phyloP scores from a whole-genome alignment of 2,888 invertebrate species.

The Melieria omissa region DNA sequence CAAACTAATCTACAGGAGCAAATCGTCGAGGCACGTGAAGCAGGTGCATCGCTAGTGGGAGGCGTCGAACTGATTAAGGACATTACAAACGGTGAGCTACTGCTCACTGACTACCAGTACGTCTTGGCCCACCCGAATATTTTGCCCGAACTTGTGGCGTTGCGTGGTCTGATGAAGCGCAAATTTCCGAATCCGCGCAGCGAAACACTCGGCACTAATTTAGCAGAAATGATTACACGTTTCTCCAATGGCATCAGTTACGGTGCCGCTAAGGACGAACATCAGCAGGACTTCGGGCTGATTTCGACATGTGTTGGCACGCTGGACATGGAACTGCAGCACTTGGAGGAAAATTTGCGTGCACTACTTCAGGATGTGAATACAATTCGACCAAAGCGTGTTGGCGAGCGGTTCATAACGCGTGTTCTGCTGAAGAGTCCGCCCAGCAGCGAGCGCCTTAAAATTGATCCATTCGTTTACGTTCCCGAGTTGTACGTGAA shows the following conservation, averaged over 20 bases:
- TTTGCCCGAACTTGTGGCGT: conserved; percentile 77
- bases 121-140: conserved; percentile 84
- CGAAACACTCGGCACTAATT: conserved; percentile 77
- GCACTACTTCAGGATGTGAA: conserved; percentile 75
- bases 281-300: conserved; percentile 77
- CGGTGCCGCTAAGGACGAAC: conserved; percentile 73
- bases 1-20: conserved; percentile 51
- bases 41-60: conserved; percentile 80
- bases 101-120: conserved; percentile 77
- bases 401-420: conserved; percentile 75
- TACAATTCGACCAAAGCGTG: conserved; percentile 73
- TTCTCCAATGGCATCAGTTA: conserved; percentile 80
- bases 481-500: conserved; percentile 61
- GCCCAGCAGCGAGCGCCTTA: conserved; percentile 75
- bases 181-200: conserved; percentile 77
- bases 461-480: conserved; percentile 73
- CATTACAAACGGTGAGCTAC: conserved; percentile 79
- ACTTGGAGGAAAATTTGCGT: conserved; percentile 79
- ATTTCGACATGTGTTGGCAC: conserved; percentile 77
- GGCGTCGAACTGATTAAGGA: conserved; percentile 80
- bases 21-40: conserved; percentile 71
- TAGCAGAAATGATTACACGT: conserved; percentile 72
- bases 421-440: conserved; percentile 75
- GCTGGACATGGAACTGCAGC: conserved; percentile 77
- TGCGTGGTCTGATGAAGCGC: conserved; percentile 82